phyloP scores from a whole-genome alignment of 1,140 invertebrate species.

The Tigriopus japonicus region DNA sequence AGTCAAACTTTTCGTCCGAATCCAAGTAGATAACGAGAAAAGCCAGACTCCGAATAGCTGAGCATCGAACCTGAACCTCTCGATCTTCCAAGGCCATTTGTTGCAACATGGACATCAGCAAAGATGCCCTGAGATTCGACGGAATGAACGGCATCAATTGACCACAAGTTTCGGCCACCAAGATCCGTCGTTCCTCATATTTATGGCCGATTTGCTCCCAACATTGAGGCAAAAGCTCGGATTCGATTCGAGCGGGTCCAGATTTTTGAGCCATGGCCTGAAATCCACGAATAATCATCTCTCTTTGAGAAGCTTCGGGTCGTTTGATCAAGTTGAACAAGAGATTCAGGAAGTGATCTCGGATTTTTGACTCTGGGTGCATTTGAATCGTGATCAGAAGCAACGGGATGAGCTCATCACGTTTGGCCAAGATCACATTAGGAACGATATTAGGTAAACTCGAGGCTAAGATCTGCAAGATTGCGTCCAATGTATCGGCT shows the following conservation, averaged over 20 bases:
- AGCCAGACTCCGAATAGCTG: constrained; percentile 41
- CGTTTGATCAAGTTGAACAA: constrained; percentile 55
- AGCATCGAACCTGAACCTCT: constrained; percentile 40
- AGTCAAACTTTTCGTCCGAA: constrained; percentile 45
- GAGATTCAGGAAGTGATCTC: constrained; percentile 45
- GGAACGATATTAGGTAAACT: constrained; percentile 41
- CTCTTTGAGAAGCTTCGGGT: constrained; percentile 45
- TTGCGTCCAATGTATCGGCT: constrained; percentile 4
- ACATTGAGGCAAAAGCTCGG: constrained; percentile 50
- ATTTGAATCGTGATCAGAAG: constrained; percentile 42
- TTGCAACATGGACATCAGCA: constrained; percentile 50
- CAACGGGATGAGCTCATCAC: constrained; percentile 52
- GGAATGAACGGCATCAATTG: constrained; percentile 48
- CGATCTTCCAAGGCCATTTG: constrained; percentile 51
- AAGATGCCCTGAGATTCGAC: constrained; percentile 43
- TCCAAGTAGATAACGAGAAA: constrained; percentile 41
- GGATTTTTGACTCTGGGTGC: constrained; percentile 35
- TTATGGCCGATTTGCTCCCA: constrained; percentile 58
- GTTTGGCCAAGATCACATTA: constrained; percentile 45
- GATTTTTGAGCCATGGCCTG: constrained; percentile 37
- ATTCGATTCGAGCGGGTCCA: constrained; percentile 35
- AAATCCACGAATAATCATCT: constrained; percentile 44
- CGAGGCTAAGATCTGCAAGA: constrained; percentile 22
- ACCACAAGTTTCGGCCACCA: constrained; percentile 51
- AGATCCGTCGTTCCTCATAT: constrained; percentile 42